These are phyloP conservation scores for Manduca sexta DNA, from an alignment of 1,140 invertebrate species.

Conservation along the genomic window DNA sequence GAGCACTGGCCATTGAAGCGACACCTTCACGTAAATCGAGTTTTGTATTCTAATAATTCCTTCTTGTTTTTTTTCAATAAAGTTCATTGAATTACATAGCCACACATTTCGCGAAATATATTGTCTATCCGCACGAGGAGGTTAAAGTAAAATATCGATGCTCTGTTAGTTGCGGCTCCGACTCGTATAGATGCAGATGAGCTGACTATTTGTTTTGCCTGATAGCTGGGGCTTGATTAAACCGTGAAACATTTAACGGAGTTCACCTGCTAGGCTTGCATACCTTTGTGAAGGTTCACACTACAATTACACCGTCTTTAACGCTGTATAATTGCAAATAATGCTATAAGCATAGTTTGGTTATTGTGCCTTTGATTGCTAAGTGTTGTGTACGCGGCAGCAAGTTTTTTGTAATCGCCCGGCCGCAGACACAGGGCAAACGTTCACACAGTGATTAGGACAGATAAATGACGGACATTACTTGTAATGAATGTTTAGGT, in stretches of 20 bases:
- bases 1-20: constrained; percentile 32
- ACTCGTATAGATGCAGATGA: constrained; percentile 71
- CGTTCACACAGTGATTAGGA: constrained; percentile 58
- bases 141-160: constrained; percentile 31
- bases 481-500: constrained; percentile 70
- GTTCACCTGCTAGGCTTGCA: constrained; percentile 23
- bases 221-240: constrained; percentile 68
- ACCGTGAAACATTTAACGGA: constrained; percentile 64
- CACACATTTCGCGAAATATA: constrained; percentile 6
- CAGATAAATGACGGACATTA: constrained; percentile 70
- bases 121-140: constrained; percentile 9
- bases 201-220: constrained; percentile 67
- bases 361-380: too few species aligned
- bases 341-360: too few species aligned
- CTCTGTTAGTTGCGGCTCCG: constrained; percentile 36
- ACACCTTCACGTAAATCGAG: constrained; percentile 13
- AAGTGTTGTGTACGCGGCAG: constrained; percentile 3
- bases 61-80: constrained; percentile 1
- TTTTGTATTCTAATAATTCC: neutral
- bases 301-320: neutral
- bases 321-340: too few species aligned
- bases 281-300: neutral
- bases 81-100: constrained; percentile 4
- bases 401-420: constrained; percentile 31
- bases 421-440: constrained; percentile 20